phyloP scores from a whole-genome alignment of 2,113 vertebrate genomes.

The Phylloscopus whistleri region DNA sequence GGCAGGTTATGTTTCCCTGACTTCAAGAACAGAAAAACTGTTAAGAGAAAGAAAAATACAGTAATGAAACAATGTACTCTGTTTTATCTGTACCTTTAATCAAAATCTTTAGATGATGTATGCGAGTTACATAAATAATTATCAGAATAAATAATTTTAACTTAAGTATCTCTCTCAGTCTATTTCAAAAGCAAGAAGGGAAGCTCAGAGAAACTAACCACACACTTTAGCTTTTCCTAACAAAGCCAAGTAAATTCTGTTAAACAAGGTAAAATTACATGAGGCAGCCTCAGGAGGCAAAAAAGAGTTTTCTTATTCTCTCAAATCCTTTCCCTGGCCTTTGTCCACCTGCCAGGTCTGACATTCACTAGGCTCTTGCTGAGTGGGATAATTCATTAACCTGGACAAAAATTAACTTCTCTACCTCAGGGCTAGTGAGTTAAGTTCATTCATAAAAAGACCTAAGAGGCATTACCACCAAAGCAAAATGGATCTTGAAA shows the following conservation, averaged over 20 bases:
- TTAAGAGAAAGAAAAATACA: not conserved
- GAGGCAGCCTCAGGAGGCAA: not conserved
- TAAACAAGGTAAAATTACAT: not conserved
- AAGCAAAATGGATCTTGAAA: not conserved
- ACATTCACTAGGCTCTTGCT: not conserved
- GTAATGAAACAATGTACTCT: not conserved
- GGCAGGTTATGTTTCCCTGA: not conserved
- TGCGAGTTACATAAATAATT: not conserved
- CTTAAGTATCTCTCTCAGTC: not conserved
- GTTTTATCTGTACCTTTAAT: not conserved
- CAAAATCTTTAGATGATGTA: not conserved
- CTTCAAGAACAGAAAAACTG: not conserved
- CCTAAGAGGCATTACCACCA: not conserved
- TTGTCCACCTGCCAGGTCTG: not conserved
- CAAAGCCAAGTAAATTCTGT: not conserved
- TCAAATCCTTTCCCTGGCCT: not conserved
- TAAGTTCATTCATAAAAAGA: not conserved
- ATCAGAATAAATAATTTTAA: not conserved
- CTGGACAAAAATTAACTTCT: not conserved
- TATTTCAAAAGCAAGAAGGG: not conserved
- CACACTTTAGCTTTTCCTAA: not conserved
- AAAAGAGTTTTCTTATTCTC: not conserved
- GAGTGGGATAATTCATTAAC: constrained; percentile 12
- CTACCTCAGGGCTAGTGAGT: not conserved
- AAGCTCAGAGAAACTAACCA: not conserved